Percentiles rank a stretch among this genome's conserved stretches.
These are phyloP conservation scores for Spilogale gracilis DNA, from an alignment of 2,113 vertebrate species.

Conservation along the genomic window DNA sequence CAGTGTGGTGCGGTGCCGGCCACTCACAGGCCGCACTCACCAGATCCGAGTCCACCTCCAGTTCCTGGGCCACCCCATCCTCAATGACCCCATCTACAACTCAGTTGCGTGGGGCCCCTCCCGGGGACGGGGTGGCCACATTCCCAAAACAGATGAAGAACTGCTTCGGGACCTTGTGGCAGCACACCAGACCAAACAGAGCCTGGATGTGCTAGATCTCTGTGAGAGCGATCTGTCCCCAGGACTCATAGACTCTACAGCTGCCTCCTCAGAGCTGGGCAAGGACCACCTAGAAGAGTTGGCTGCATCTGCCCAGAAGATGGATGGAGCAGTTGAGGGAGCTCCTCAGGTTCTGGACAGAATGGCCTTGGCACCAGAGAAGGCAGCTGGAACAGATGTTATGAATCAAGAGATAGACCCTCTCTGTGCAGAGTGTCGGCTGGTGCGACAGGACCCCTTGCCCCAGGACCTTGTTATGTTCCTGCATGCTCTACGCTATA, in stretches of 20 bases:
- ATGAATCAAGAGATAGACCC: constrained; percentile 87
- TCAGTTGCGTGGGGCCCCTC: constrained; percentile 94
- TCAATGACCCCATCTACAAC: constrained; percentile 99
- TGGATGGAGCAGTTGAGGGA: background rate
- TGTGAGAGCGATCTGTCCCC: constrained; percentile 85
- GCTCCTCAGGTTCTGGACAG: constrained; percentile 20
- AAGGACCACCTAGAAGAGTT: background rate
- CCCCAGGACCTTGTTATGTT: constrained; percentile 97
- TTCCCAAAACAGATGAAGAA: constrained; percentile 93
- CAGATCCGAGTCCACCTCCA: constrained; percentile 99
- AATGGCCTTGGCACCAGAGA: background rate
- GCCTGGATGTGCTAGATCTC: constrained; percentile 90
- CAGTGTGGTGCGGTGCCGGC: constrained; percentile 94
- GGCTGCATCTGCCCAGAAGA: constrained; percentile 38
- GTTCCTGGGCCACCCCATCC: constrained; percentile 95
- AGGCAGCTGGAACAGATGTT: background rate
- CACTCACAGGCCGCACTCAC: constrained; percentile 96
- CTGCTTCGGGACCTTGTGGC: constrained; percentile 93
- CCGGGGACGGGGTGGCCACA: constrained; percentile 91
- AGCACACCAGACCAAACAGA: constrained; percentile 93
- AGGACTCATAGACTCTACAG: constrained; percentile 19
- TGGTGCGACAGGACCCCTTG: constrained; percentile 91
- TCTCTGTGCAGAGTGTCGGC: constrained; percentile 94
- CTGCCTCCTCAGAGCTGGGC: background rate
- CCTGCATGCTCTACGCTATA: constrained; percentile 96